phyloP scores from a whole-genome alignment of 2,888 invertebrate genomes.

The Iselma pallidipennis region DNA sequence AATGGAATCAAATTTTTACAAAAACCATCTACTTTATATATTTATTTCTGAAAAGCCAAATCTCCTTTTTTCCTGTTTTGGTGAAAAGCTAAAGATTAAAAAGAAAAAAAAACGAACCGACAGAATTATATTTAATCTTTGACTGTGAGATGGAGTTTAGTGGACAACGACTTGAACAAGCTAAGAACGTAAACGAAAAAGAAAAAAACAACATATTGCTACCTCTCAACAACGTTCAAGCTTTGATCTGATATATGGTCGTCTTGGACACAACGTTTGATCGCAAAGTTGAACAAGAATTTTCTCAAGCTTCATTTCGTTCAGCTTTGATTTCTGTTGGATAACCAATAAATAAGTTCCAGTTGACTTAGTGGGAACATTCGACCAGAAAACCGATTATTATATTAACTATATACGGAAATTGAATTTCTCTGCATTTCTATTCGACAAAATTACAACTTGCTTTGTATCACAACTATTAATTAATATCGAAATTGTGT shows the following conservation, averaged over 20 bases:
- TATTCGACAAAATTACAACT: background rate
- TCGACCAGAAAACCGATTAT: background rate
- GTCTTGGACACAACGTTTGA: slow-evolving; percentile 14
- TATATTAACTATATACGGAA: background rate
- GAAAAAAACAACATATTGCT: slow-evolving; percentile 10
- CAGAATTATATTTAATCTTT: background rate
- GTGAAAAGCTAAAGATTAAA: background rate
- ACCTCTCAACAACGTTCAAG: slow-evolving; percentile 10
- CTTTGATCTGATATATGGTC: slow-evolving; percentile 11
- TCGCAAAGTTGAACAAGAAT: slow-evolving; percentile 15
- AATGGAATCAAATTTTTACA: background rate
- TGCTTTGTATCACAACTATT: background rate
- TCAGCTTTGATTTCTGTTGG: slow-evolving; percentile 9
- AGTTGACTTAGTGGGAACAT: background rate
- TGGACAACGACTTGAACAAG: background rate
- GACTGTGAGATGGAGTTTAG: background rate
- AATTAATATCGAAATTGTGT: too few species aligned
- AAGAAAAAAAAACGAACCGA: background rate
- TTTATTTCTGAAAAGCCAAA: background rate
- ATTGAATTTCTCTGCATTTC: background rate
- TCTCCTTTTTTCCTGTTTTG: background rate
- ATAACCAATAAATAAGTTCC: slow-evolving; percentile 5
- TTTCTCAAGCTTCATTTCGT: slow-evolving; percentile 15
- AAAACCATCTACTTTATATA: background rate
- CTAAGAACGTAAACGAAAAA: background rate